Percentiles rank a stretch among this genome's conserved stretches.
phyloP scores from a whole-genome alignment of 2,888 invertebrate species.

The Caenorhabditis sinica region DNA sequence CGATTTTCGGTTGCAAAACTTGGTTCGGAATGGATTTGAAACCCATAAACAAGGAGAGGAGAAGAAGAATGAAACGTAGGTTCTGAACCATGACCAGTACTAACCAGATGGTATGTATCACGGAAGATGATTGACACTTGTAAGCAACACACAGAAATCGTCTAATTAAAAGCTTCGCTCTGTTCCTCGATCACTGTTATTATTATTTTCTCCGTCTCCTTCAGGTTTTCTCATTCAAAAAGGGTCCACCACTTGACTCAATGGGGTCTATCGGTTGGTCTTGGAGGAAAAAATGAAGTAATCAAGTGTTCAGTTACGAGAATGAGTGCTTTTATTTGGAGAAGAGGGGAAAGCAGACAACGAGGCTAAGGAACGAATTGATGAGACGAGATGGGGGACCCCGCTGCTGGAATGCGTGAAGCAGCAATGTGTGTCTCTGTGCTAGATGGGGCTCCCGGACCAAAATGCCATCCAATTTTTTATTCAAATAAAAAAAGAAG shows the following conservation, averaged over 20 bases:
- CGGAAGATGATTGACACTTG: conserved; percentile 39
- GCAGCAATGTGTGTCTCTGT: conserved; percentile 24
- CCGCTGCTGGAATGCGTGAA: conserved; percentile 37
- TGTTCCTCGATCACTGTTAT: conserved; percentile 1
- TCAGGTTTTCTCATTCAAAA: not conserved
- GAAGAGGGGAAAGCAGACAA: not conserved
- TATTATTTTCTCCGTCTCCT: not conserved
- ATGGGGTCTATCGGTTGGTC: too few species aligned
- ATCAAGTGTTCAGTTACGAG: conserved; percentile 33
- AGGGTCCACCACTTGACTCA: not conserved
- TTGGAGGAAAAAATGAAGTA: conserved; percentile 19
- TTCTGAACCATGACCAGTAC: not conserved
- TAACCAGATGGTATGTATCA: conserved; percentile 39
- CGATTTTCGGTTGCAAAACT: conserved; percentile 25
- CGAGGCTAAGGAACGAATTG: conserved; percentile 6
- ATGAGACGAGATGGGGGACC: conserved; percentile 13
- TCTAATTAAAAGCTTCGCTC: conserved; percentile 33
- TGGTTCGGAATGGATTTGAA: conserved; percentile 24
- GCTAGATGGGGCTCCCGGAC: conserved; percentile 36
- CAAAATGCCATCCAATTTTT: conserved; percentile 64
- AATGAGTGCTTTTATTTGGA: not conserved
- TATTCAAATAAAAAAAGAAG: conserved; percentile 59
- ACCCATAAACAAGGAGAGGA: not conserved
- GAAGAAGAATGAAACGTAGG: conserved; percentile 8
- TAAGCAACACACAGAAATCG: conserved; percentile 9